Evolutionary conservation across 2,888 invertebrate species (phyloP), one percentile per base, ranked within the genome.

Genomic region (Tenthredo mesomela): DNA sequence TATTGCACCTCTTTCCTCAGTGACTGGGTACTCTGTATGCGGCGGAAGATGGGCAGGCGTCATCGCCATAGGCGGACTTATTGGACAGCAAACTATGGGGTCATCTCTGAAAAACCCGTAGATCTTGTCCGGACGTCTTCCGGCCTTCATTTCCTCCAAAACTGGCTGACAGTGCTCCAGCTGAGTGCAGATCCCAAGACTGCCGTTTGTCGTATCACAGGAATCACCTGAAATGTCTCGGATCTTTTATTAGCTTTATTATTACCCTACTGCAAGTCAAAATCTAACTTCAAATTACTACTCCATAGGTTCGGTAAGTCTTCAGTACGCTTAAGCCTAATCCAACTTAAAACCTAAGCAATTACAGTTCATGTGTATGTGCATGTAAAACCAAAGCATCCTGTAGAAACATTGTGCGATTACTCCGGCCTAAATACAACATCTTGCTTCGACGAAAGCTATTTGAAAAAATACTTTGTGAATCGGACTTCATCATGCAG

Each of bases 1-100:
- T n/a, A 87, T 43, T 21, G 82, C 33, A 25, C 85, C 85, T 54
- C 61, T 67, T 12, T 37, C 73, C 12, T 85, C 77, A 21, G 61
- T 7, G 15, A 40, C 58, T 4, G 18, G 21, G 15, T n/a, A 9
- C 2, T 70, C 12, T 12, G 70, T 80, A 12, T 6, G 15, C 1
- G 33, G 18, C 2, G 70, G 70, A 70, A 18, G 18, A n/a, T n/a
- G n/a, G 15, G 67, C 12, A 6, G 29, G 15, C 10, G 85, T 54
- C 1, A 54, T 33, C 4, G 3, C 33, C 0, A 21, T 7, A 50
- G 40, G 40, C 6, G n/a, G 10, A 71, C 0, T 40, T 12, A 40
- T 71, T 21, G 71, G 71, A 21, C 71, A 71, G 21, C 71, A 71
- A n/a, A 71, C 71, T n/a, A 71, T 12, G 18, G 71, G 71, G 2